Base-by-base conservation (phyloP, 1,140 invertebrate species). In the Dreissena rostriformis region DNA sequence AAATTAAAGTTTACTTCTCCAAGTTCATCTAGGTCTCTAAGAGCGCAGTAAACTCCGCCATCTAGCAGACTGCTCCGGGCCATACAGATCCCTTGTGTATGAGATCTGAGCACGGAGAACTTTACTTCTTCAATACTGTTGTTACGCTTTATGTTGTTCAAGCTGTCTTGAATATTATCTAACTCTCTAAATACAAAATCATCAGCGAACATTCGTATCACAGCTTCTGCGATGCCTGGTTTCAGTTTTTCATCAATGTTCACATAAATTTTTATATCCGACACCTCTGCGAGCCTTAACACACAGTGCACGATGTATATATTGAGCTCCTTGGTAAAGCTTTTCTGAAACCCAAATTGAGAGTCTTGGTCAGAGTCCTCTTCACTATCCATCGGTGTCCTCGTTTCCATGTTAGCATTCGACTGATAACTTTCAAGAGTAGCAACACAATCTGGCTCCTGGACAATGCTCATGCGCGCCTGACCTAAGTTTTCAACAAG, bases 401-500 rank as follows among this genome's bases (percentile, higher is more conserved):
- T 74, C 12, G 87, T 81, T 28, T 87, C 71, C 10, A 91, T 79
- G 22, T 83, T 39, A 22, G 91, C 88, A 85, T 80, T 89, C 17
- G 91, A 91, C 76, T 91, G 87, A 68, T 78, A 90, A 19, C 78
- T 66, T 1, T 77, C 68, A 26, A 91, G 77, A 28, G 83, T 73
- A 61, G 84, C 76, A 26, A 55, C 19, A 71, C 78, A 70, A n/a
- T 53, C 51, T 19, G 74, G 61, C 15, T 87, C 74, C 53, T 91
- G 87, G 0, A 91, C 88, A 29, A 91, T 84, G 6, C 81, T 77
- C 28, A 91, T 89, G 15, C 63, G 76, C 1, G 88, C 87, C 28
- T 80, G 86, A 28, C 89, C 91, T 57, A 92, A 61, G 66, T 91
- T 90, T 0, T 65, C 22, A 22, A 91, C 85, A 17, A 92, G 84